Base-by-base conservation (phyloP, 2,888 invertebrate genomes). In the Drosophila colorata region DNA sequence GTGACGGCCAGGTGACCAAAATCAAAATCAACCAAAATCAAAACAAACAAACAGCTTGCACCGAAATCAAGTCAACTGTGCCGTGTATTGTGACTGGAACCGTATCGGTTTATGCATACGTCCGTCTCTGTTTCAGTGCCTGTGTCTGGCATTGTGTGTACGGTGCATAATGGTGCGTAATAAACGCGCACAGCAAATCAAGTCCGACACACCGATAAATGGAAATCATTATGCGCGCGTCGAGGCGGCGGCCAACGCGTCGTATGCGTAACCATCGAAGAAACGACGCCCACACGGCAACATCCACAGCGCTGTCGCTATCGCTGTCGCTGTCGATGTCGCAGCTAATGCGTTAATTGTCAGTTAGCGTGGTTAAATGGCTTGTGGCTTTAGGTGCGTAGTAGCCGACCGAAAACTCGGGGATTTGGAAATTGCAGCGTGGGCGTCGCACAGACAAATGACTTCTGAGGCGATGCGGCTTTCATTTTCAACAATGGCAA, bases 291-390 rank as follows among this genome's bases (percentile, higher is more conserved):
- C 63, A 83, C 82, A 71, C 44, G 57, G 55, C 52, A 33, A 28
- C 13, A 53, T 13, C 41, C 6, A n/a, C 31, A 6, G 1, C 51
- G 14, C 38, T 8, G 51, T 18, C 28, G 40, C 25, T 18, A 23
- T 47, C 20, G 28, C 18, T 37, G 41, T 48, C 55, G 25, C 35
- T 33, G 41, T 60, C 55, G 61, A 35, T 25, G 49, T 66, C 43
- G 63, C 43, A 3, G 83, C 70, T 80, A 84, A 84, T 88, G 87
- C 83, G 86, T 75, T 84, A 84, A 84, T 86, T 86, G 87, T 86
- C 83, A 64, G 78, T 80, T 78, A 59, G 70, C 63, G 75, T 80
- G 74, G 83, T 66, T 86, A 86, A 84, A 84, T 78, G 88, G 76
- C 64, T 59, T 68, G 69, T 73, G 73, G 76, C 84, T 76, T 81